Evolutionary conservation across 2,797 vertebrate species (phyloP), one percentile per base, ranked within the genome.

Genomic region (Eptatretus atami): DNA sequence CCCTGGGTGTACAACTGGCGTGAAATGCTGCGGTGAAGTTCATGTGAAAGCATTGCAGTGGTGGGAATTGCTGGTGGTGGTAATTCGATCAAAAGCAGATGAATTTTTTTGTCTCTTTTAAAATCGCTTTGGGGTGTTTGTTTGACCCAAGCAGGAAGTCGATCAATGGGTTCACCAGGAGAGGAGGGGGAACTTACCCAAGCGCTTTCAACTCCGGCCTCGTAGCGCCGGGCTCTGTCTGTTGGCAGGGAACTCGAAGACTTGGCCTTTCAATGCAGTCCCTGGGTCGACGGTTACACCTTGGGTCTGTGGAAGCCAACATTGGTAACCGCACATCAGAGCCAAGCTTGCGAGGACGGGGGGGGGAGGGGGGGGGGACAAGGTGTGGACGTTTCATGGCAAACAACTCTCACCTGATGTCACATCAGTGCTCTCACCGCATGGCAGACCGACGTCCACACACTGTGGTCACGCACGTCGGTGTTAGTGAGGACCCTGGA

Each of bases 301-400:
- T 98, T 99, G 71, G 92, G 92, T 79, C 96, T 96, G 75, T 98
- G 90, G 76, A 99, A 99, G 79, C 92, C 92, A 80, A 96, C 92
- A 99, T 99, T 99, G 78, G 86, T 61, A 12, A 10, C 57, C 25
- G 10, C 57, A n/a, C 25, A 2, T n/a, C n/a, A 61, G 57, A 25
- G 57, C 9, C 10, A 12, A n/a, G 10, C n/a, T 25, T 25, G 10
- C 31, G 31, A 44, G 31, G 31, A 61, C 55, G 19, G 19, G 55
- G 55, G 55, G n/a, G 11, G 55, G 55, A 8, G 11, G 57, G 10
- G 9, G 11, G 9, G 25, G 9, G 10, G 25, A 25, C 57, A 61
- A 25, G 10, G 12, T 10, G 11, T n/a, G 57, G 25, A 61, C 57
- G 12, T 25, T 2, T 61, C 11, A 61, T 61, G 57, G 57, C n/a